Conservation (phyloP, 2,888 invertebrate genomes). For the Achlya flavicornis region DNA sequence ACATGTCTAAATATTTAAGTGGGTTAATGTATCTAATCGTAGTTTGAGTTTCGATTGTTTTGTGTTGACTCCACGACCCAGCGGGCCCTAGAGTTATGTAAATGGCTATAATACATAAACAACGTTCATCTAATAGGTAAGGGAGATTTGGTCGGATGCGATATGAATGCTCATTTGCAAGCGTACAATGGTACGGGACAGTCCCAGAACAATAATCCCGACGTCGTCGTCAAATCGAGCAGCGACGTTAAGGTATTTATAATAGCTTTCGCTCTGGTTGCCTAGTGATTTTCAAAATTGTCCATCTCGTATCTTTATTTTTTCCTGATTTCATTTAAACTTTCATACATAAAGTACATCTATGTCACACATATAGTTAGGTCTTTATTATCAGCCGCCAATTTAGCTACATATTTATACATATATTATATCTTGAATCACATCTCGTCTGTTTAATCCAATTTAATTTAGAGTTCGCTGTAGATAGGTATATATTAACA, state of each 20-base stretch:
- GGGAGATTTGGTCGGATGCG: conserved; percentile 97
- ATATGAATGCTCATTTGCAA: conserved; percentile 92
- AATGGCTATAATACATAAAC: conserved; percentile 30
- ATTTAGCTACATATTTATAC: too few species aligned
- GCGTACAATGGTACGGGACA: conserved; percentile 85
- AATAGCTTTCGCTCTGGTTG: not conserved
- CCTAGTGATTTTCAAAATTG: not conserved
- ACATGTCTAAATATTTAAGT: not conserved
- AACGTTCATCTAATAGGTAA: conserved; percentile 87
- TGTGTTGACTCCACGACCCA: conserved; percentile 14
- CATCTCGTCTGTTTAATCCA: too few species aligned
- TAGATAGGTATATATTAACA: too few species aligned
- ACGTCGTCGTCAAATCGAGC: conserved; percentile 95
- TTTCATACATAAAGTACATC: too few species aligned
- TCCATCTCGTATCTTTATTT: too few species aligned
- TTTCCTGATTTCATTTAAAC: too few species aligned
- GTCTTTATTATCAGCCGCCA: too few species aligned
- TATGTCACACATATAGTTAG: too few species aligned
- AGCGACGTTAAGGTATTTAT: conserved; percentile 91
- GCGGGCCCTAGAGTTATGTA: conserved; percentile 21
- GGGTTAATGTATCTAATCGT: not conserved
- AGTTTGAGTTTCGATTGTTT: too few species aligned
- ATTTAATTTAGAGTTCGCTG: too few species aligned
- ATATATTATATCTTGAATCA: too few species aligned
- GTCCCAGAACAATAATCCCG: conserved; percentile 85